Evolutionary conservation across 2,797 vertebrate genomes (phyloP).

Genomic region (Valencia hispanica): DNA sequence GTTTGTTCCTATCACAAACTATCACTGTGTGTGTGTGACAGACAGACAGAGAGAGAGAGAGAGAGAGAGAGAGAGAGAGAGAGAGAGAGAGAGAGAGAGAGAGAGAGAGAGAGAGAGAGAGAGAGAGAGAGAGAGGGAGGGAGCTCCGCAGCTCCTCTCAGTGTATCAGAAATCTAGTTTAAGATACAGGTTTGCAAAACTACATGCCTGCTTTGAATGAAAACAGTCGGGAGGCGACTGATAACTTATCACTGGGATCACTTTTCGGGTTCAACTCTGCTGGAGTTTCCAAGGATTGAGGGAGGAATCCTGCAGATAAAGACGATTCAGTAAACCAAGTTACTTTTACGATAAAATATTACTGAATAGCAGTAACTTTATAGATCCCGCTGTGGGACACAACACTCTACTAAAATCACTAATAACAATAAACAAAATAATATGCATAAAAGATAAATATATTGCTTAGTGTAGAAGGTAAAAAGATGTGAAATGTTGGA

Average conservation of each 20-base stretch:
- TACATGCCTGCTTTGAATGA: not conserved
- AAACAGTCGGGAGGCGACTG: conserved; percentile 1
- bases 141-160: conserved; percentile 24
- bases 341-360: not conserved
- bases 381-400: not conserved
- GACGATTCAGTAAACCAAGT: conserved; percentile 9
- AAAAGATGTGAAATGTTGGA: not conserved
- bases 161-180: conserved; percentile 43
- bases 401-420: not conserved
- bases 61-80: conserved; percentile 9
- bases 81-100: conserved; percentile 7
- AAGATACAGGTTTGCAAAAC: conserved; percentile 3
- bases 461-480: not conserved
- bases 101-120: not conserved
- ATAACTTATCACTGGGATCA: conserved; percentile 25
- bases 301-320: conserved; percentile 33
- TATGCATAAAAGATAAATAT: not conserved
- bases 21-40: conserved; percentile 38
- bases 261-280: conserved; percentile 5
- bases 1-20: conserved; percentile 78
- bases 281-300: conserved; percentile 35
- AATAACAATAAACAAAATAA: not conserved
- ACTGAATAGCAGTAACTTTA: not conserved
- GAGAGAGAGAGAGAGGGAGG: conserved; percentile 7
- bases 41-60: not conserved